Conservation (phyloP, 2,888 invertebrate species). For the Penaeus monodon region DNA sequence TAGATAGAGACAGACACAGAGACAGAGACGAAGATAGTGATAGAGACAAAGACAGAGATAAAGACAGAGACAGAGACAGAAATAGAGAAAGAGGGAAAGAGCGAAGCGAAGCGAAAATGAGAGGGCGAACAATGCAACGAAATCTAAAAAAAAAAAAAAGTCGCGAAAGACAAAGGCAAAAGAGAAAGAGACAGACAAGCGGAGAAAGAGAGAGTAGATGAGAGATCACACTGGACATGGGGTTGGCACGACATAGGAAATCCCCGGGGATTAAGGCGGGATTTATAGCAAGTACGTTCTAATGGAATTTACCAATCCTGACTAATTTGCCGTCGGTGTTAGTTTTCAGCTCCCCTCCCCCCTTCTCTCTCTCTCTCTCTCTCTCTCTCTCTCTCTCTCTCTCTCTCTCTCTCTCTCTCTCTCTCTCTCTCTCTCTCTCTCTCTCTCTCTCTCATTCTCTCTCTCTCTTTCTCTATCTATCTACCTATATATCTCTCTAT, state of each 20-base stretch:
- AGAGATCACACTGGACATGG: not conserved
- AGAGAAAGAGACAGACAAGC: not conserved
- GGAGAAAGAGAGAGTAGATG: not conserved
- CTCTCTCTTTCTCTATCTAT: too few species aligned
- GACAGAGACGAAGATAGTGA: too few species aligned
- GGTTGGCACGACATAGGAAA: constrained; percentile 1
- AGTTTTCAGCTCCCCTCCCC: too few species aligned
- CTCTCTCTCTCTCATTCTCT: too few species aligned
- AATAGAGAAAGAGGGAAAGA: not conserved
- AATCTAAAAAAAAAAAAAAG: not conserved
- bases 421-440: too few species aligned
- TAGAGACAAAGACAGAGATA: too few species aligned
- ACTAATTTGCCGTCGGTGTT: constrained; percentile 14
- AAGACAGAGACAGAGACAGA: too few species aligned
- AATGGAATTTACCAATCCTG: constrained; percentile 32
- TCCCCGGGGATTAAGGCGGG: constrained; percentile 23
- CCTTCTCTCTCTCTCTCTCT: too few species aligned
- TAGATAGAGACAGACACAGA: too few species aligned
- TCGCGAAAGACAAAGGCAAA: constrained; percentile 31
- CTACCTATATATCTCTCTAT: too few species aligned
- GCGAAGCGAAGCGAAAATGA: not conserved
- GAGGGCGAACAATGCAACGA: not conserved
- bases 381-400: too few species aligned
- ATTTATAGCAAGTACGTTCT: constrained; percentile 21
- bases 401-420: too few species aligned